Base-by-base conservation (phyloP, 2,888 invertebrate species). In the Criorhina ranunculi region DNA sequence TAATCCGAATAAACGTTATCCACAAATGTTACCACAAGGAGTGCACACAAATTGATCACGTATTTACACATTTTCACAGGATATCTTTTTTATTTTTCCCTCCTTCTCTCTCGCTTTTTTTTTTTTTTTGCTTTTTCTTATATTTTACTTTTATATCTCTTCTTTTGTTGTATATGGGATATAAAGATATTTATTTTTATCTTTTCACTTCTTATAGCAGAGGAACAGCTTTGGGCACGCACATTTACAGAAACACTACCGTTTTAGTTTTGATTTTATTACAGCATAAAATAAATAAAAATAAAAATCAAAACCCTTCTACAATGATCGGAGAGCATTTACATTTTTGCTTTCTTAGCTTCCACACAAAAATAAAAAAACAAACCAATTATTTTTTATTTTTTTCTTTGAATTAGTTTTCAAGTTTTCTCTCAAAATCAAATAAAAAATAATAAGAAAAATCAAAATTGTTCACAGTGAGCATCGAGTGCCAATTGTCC, bases 1-100 rank as follows among this genome's bases (percentile, higher is more conserved):
- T 94, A 92, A 90, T 94, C 93, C 89, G 91, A 90, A 86, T 89
- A 88, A 86, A 89, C 91, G 88, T 90, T 90, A 91, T 91, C 91
- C 90, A 91, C 90, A 90, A 90, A 89, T 87, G 90, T 88, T 87
- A 90, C 88, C 86, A 86, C 86, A 81, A 86, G 80, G 15, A 86
- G 86, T 72, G 86, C 86, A 86, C 86, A 86, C 86, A 86, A 86
- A 86, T 81, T 86, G 86, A 86, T 81, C 86, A 86, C 86, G 86
- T 86, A 86, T 81, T 87, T 85, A 85, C 46, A 82, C 85, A 86
- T 87, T 82, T 87, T 81, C 85, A 86, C 78, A 60, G 60, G 72
- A 72, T 82, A 81, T 75, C 42, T 70, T 49, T 53, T 35, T 49
- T 70, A 44, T 51, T 31, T 24, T 59, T 24, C 35, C n/a, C 44